Base-by-base conservation (phyloP, 2,113 vertebrate species). In the Salvelinus namaycush region DNA sequence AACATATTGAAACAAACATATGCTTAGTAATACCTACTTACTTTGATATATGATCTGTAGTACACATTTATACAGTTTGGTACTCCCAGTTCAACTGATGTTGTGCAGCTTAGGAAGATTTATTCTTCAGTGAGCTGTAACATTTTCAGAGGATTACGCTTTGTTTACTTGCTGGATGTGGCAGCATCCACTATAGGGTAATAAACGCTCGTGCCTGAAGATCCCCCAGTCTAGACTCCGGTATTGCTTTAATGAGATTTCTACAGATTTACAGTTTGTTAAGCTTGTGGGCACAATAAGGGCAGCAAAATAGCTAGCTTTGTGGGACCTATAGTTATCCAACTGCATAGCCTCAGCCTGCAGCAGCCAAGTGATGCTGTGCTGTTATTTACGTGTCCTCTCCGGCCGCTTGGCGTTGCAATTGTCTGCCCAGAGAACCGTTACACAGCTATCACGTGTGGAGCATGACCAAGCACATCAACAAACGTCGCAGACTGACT, bases 221-320 rank as follows among this genome's bases (percentile, higher is more conserved):
- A 86, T 87, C 83, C 81, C 80, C 83, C 82, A 87, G 87, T 92
- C 83, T 86, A 90, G 89, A 92, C 87, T 87, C 87, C 27, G 49
- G 81, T 83, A 77, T 68, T 83, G 86, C 76, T 92, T 92, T 92
- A 93, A 94, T 92, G 90, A 90, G 90, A 92, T 93, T 92, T 83
- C 62, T 68, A 0, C 79, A 92, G 88, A 90, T 93, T 91, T 91
- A 71, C 79, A 44, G n/a, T 12, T 13, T 76, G 71, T 74, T 92
- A 82, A 93, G 88, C 87, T 71, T 85, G 73, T 81, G 76, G 79
- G 62, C 80, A 80, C 76, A 84, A 84, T 59, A 69, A n/a, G 7
- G 73, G 67, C 69, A 69, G 20, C 62, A 62, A 31, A 72, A 22
- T 64, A 48, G n/a, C 64, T 34, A 49, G 24, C 70, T 2, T 59